A percentile compares a stretch with the other conserved stretches of the same genome.
Conservation (phyloP, 2,888 invertebrate species). For the Eurois occulta region DNA sequence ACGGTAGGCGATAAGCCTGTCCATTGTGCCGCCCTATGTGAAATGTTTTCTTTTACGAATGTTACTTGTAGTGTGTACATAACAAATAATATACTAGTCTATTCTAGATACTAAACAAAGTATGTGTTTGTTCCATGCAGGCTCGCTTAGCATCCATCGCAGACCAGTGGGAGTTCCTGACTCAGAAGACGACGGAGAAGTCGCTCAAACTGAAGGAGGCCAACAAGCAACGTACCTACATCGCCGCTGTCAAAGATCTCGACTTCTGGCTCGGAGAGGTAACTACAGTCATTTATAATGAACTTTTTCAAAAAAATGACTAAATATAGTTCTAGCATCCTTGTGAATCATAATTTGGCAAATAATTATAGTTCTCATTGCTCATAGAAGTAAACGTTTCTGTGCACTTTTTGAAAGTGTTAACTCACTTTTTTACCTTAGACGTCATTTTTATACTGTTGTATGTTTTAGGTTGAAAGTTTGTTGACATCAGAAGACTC, state of each 20-base stretch:
- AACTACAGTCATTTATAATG: slow-evolving; percentile 1
- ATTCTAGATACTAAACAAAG: neutral
- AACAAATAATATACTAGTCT: too few species aligned
- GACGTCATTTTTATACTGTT: neutral
- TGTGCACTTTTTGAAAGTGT: neutral
- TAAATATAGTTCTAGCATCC: neutral
- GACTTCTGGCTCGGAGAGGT: slow-evolving; percentile 99
- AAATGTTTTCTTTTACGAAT: too few species aligned
- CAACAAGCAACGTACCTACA: slow-evolving; percentile 99
- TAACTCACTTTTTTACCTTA: neutral
- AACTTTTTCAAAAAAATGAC: neutral
- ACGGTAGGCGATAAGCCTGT: too few species aligned
- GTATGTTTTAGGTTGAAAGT: slow-evolving; percentile 94
- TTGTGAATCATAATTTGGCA: neutral
- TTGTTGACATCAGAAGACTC: slow-evolving; percentile 98
- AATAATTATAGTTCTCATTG: neutral
- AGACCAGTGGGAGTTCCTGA: slow-evolving; percentile 99
- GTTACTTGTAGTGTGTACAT: too few species aligned
- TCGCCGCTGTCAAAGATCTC: slow-evolving; percentile 99
- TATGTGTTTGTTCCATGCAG: slow-evolving; percentile 68
- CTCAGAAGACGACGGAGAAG: slow-evolving; percentile 99
- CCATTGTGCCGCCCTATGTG: too few species aligned
- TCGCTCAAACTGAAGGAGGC: slow-evolving; percentile 99
- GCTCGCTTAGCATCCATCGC: slow-evolving; percentile 96
- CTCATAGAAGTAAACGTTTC: neutral